These are phyloP conservation scores for Calonectris borealis DNA, from an alignment of 2,113 vertebrate genomes.

Conservation along the genomic window DNA sequence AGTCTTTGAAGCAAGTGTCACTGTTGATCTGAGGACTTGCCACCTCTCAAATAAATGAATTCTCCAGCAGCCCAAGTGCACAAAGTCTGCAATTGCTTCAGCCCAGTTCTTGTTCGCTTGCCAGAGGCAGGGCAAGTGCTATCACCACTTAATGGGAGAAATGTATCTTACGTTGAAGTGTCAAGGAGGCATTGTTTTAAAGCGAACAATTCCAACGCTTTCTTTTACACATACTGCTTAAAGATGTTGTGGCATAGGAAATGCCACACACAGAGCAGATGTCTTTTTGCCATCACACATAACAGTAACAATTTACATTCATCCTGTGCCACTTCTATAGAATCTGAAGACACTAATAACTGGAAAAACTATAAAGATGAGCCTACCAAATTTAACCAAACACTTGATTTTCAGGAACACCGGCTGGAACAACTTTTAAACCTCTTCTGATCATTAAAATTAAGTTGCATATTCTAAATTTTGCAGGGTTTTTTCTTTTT, in stretches of 20 bases:
- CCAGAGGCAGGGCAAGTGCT: not conserved
- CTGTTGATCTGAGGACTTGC: not conserved
- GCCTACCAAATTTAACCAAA: not conserved
- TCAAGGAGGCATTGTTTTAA: not conserved
- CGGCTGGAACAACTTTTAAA: not conserved
- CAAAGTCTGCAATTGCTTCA: not conserved
- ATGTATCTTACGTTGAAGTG: not conserved
- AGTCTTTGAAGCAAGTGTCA: not conserved
- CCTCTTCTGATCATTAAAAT: not conserved
- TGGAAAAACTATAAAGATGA: not conserved
- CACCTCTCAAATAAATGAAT: not conserved
- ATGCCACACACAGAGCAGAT: not conserved
- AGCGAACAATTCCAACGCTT: not conserved
- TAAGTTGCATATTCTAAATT: not conserved
- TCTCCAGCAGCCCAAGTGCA: not conserved
- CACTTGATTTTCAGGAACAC: not conserved
- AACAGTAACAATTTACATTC: not conserved
- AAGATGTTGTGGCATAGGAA: not conserved
- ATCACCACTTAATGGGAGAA: not conserved
- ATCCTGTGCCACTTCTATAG: not conserved
- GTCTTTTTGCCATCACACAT: rapidly evolving
- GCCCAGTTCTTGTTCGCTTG: not conserved
- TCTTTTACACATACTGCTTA: not conserved
- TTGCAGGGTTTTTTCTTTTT: not conserved
- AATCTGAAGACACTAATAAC: not conserved